These are phyloP conservation scores for Diorhabda elongata DNA, from an alignment of 1,140 invertebrate species.

Conservation along the genomic window DNA sequence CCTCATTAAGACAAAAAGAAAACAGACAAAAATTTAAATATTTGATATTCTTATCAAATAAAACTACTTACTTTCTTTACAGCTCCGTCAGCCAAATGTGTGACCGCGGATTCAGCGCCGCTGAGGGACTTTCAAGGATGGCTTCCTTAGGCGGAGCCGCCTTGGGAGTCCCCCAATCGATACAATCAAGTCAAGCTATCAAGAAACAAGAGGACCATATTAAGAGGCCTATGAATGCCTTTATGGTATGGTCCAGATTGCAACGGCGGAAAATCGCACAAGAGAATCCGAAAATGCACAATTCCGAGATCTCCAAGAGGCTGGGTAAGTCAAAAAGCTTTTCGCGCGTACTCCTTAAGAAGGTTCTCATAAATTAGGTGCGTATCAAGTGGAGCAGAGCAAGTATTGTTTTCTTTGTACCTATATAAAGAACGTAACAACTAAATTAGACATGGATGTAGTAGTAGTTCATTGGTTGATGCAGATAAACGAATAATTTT, in stretches of 20 bases:
- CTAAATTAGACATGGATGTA: too few species aligned
- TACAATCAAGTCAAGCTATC: conserved; percentile 32
- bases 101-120: conserved; percentile 44
- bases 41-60: not conserved
- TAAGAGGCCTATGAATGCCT: conserved; percentile 85
- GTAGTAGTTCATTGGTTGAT: too few species aligned
- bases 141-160: conserved; percentile 43
- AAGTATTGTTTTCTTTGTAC: too few species aligned
- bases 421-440: too few species aligned
- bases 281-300: conserved; percentile 98
- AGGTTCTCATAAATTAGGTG: too few species aligned
- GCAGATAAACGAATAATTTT: too few species aligned
- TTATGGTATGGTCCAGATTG: conserved; percentile 83
- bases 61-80: conserved; percentile 13
- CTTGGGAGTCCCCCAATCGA: conserved; percentile 41
- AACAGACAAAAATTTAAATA: not conserved
- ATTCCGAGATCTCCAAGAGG: conserved; percentile 94
- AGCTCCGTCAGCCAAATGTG: conserved; percentile 45
- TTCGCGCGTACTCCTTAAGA: not conserved
- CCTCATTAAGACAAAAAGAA: too few species aligned
- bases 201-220: conserved; percentile 68
- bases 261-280: conserved; percentile 90
- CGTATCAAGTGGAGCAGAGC: too few species aligned
- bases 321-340: conserved; percentile 59
- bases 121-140: conserved; percentile 47